phyloP scores from a whole-genome alignment of 2,888 invertebrate genomes.

The Metopia argyrocephala region DNA sequence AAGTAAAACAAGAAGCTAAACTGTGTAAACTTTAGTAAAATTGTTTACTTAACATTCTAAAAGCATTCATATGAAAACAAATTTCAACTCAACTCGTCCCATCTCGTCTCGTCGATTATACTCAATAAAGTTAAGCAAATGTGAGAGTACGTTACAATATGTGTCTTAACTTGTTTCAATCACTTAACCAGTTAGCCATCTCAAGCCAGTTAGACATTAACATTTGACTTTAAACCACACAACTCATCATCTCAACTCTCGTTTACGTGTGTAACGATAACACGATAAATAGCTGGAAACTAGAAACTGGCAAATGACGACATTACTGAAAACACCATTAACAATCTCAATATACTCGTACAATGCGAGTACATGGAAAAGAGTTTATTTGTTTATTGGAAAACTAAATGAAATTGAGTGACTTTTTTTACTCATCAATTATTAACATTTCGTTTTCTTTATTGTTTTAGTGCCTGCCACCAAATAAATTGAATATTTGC shows the following conservation, averaged over 20 bases:
- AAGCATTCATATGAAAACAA: conserved; percentile 64
- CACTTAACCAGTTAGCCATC: conserved; percentile 1
- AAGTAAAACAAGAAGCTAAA: conserved; percentile 43
- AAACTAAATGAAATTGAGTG: conserved; percentile 42
- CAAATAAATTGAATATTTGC: conserved; percentile 56
- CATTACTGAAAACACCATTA: conserved; percentile 38
- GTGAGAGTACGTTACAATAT: neutral
- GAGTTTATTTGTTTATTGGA: conserved; percentile 28
- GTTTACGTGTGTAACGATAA: conserved; percentile 35
- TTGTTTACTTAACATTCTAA: conserved; percentile 73
- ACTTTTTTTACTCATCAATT: neutral
- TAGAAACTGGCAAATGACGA: conserved; percentile 64
- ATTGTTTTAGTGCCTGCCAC: conserved; percentile 1
- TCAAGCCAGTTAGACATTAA: conserved; percentile 3
- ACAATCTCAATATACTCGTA: neutral
- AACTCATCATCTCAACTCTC: conserved; percentile 4
- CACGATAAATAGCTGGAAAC: conserved; percentile 57
- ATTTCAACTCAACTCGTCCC: conserved; percentile 38
- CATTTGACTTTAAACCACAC: neutral
- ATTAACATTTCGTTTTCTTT: neutral
- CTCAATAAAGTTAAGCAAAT: neutral
- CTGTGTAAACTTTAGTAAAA: conserved; percentile 69
- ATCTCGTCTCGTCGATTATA: conserved; percentile 12
- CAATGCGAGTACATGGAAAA: neutral
- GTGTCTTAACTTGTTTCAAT: neutral